A percentile compares a stretch with the other conserved stretches of the same genome.
phyloP scores from a whole-genome alignment of 2,797 vertebrate species.

The Schizopygopsis pylzovi region DNA sequence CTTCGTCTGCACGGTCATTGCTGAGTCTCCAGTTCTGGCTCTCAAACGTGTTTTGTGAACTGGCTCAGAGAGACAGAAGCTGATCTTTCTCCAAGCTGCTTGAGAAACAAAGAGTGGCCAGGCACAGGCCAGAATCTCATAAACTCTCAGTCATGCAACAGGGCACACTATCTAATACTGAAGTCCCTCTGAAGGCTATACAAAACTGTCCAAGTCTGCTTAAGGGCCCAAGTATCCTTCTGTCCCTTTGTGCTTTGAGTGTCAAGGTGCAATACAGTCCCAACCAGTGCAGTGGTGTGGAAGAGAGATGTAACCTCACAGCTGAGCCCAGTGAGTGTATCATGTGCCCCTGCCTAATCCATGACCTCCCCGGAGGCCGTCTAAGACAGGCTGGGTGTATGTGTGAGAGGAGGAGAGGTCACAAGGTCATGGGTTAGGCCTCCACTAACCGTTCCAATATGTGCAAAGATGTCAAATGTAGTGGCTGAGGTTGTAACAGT shows the following conservation, averaged over 20 bases:
- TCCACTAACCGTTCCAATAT: constrained; percentile 69
- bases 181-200: neutral
- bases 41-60: neutral
- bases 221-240: neutral
- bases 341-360: constrained; percentile 50
- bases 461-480: constrained; percentile 63
- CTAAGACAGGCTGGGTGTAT: constrained; percentile 38
- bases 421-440: constrained; percentile 62
- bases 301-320: constrained; percentile 10
- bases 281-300: constrained; percentile 9
- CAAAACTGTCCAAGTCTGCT: neutral
- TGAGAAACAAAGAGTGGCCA: neutral
- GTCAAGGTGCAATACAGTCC: constrained; percentile 32
- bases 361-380: constrained; percentile 51
- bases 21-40: neutral
- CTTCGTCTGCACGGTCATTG: neutral
- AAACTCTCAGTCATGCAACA: neutral
- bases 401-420: constrained; percentile 59
- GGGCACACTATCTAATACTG: neutral
- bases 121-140: neutral
- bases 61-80: neutral
- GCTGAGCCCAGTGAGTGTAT: neutral
- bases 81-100: constrained; percentile 8
- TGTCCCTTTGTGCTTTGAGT: neutral
- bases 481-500: constrained; percentile 60